Evolutionary conservation across 2,888 invertebrate species (phyloP), one percentile per base, ranked within the genome.

Genomic region (Parnassius orleans): DNA sequence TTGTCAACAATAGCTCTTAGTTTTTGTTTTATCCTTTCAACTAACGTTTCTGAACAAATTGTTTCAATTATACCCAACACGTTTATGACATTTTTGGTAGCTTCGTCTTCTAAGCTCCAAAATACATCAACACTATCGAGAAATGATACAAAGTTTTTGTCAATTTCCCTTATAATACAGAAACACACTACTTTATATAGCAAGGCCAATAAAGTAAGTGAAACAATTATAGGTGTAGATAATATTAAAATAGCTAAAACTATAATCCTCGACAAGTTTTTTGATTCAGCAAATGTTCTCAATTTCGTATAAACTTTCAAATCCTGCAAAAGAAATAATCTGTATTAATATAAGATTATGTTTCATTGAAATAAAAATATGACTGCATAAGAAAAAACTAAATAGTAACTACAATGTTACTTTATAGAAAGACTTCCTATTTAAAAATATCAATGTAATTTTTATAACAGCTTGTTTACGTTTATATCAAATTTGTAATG

Each of bases 101-200:
- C 71, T 3, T 88, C 78, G 44, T 90, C 85, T 74, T 93, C 93
- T 24, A 92, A 69, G 43, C 92, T 89, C 92, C 93, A 93, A 60
- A 93, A 84, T 2, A 87, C 85, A 69, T 93, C 93, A 10, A 88
- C 85, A 51, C 93, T 93, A 46, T 90, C 83, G 24, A 93, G 76
- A 15, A 93, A 83, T 24, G 86, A 84, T 3, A 77, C 84, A 67
- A 90, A 93, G 63, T 82, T 73, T 48, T 81, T 75, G 53, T 84
- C 84, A 61, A 70, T 77, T 61, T 67, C 69, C 64, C 70, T 78
- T 44, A 84, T 83, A 2, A 78, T 64, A n/a, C 79, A 64, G 12
- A 70, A 78, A 73, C 84, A 84, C 14, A 81, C 2, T 2, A 73
- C 61, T 69, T 83, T 85, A 63, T 81, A 84, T 12, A 74, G 24